Evolutionary conservation across 2,797 vertebrate genomes (phyloP), one percentile per base, ranked within the genome.

Genomic region (Falco peregrinus): DNA sequence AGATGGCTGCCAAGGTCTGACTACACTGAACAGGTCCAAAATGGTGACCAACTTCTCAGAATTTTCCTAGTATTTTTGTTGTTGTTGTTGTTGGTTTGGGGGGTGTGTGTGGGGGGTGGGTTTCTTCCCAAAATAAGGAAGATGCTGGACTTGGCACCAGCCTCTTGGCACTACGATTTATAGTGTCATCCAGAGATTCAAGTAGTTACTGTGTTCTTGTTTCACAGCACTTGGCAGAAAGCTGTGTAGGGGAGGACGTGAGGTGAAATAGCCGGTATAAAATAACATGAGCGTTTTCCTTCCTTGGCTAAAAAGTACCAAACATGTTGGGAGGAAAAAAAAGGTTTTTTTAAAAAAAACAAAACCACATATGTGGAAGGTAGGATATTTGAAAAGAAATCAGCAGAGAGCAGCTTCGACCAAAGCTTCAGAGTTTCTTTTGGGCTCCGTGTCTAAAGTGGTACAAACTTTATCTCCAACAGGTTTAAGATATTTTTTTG

Each of bases 1-100:
- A 99, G 98, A 99, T 99, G 99, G 99, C 99, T 99, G 99, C 99
- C 99, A 99, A 98, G 97, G 97, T 97, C 97, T 97, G 96, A 97
- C 96, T 96, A 95, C 95, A 95, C 85, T 83, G 95, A 95, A 95
- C 97, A 96, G 96, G 98, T 98, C 98, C 98, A 98, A 98, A 98
- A 98, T 98, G 97, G 98, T 96, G 98, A 98, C 97, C 97, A 96
- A 93, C 94, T 95, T 97, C 94, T 92, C 95, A 92, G 96, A 93
- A 93, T 97, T 93, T 93, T 94, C 94, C 92, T 96, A 97, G 84
- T 75, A 95, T 60, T 83, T 91, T 43, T 41, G 16, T 43, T 43
- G 43, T 43, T 43, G 43, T 43, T 43, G 43, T 43, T 43, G 43
- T 16, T 43, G 43, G 43, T 78, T 60, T 41, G 41, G 41, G 41